Evolutionary conservation across 2,888 invertebrate species (phyloP), one percentile per base, ranked within the genome.

Genomic region (Leuctra nigra): DNA sequence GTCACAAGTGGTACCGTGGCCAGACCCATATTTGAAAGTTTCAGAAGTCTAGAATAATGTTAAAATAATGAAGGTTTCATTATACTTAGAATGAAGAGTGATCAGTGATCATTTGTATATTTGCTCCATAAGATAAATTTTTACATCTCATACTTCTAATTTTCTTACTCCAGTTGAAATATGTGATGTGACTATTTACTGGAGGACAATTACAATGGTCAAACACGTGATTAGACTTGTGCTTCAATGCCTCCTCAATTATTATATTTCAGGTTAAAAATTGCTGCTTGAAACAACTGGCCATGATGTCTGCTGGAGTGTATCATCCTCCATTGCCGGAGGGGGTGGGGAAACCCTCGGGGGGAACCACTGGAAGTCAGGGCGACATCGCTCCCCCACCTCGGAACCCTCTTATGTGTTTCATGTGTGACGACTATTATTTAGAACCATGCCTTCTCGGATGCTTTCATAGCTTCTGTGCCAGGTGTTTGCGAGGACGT

Each of bases 391-490:
- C 59, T n/a, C 61, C 64, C 33, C 65, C 66, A 39, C 64, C 67
- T 29, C 62, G 74, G 64, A 83, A 83, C 68, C 84, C 84, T 1
- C 70, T 85, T 33, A 72, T 81, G 52, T 85, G 85, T 67, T 79
- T 79, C 59, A 73, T 84, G 63, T 85, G 85, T 67, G 81, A 82
- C 65, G 81, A 83, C 67, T 83, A 83, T 65, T 84, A 79, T 68
- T 77, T 75, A 55, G 84, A 85, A 64, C 85, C 86, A 1, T 81
- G 84, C 64, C 77, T 85, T 53, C 72, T 86, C 46, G 75, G 76
- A 61, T 86, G 86, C 68, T 85, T 80, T 68, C 86, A 86, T 68
- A 83, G 83, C 46, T 84, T 84, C 70, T 86, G 86, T 70, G 76
- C 80, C 24, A 73, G 79, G 58, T 86, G 86, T 69, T 69, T 86